A percentile compares a stretch with the other conserved stretches of the same genome.
Conservation (phyloP, 2,888 invertebrate genomes). For the Apamea epomidion region DNA sequence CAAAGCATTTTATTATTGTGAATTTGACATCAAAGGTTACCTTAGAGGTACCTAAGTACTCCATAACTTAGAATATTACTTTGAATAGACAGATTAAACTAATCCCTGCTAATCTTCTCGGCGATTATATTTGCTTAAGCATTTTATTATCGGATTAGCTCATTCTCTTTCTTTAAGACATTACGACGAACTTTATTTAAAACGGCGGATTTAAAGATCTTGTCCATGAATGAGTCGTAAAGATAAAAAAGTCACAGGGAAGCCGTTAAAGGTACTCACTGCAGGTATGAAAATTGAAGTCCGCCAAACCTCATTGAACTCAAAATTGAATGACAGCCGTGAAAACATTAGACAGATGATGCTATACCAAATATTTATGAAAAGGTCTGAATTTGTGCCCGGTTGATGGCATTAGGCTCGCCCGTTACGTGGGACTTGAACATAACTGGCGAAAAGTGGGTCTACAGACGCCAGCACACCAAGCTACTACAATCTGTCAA, state of each 20-base stretch:
- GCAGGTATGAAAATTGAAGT: background rate
- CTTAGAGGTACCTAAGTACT: background rate
- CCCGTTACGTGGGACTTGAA: background rate
- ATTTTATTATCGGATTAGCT: background rate
- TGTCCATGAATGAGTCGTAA: constrained; percentile 3
- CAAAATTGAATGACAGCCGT: background rate
- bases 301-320: background rate
- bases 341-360: background rate
- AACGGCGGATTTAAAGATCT: background rate
- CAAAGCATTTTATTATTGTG: background rate
- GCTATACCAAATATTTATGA: background rate
- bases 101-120: background rate
- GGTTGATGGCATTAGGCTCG: too few species aligned
- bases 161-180: background rate
- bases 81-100: background rate
- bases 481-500: too few species aligned
- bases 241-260: background rate
- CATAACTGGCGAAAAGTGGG: background rate
- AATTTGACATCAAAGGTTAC: background rate
- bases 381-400: background rate
- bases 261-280: background rate
- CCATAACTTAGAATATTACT: background rate
- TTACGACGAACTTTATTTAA: background rate
- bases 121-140: too few species aligned
- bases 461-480: too few species aligned